These are phyloP conservation scores for Cantharis rustica DNA, from an alignment of 2,888 invertebrate genomes.

Conservation along the genomic window DNA sequence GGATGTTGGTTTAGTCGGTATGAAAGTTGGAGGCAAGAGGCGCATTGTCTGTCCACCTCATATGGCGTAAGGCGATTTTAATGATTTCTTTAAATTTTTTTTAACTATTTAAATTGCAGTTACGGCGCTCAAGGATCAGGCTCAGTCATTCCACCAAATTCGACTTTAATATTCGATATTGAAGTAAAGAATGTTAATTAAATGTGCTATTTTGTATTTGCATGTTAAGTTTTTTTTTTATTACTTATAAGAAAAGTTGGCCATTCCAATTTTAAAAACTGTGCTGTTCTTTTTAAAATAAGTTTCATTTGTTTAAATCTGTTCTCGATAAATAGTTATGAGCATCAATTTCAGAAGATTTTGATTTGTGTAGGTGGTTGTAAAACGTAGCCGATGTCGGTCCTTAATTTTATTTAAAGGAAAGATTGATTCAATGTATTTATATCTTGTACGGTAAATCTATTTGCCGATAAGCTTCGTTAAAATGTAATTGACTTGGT, in stretches of 20 bases:
- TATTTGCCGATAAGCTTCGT: not conserved
- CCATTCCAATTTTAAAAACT: not conserved
- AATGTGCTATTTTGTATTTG: not conserved
- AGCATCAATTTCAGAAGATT: not conserved
- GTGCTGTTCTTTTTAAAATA: not conserved
- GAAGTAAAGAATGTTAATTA: slow-evolving; percentile 77
- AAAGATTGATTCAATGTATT: not conserved
- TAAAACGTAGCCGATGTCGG: too few species aligned
- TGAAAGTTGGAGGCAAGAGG: slow-evolving; percentile 94
- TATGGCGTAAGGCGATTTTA: slow-evolving; percentile 72
- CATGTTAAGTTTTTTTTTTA: not conserved
- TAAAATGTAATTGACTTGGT: not conserved
- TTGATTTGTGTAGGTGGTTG: not conserved
- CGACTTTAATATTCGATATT: slow-evolving; percentile 86
- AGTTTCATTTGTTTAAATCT: not conserved
- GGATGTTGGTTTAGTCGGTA: slow-evolving; percentile 88
- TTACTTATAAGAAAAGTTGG: not conserved
- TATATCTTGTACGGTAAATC: not conserved
- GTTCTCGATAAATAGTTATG: not conserved
- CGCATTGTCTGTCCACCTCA: slow-evolving; percentile 81
- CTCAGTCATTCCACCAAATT: slow-evolving; percentile 86
- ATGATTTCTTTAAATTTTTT: not conserved
- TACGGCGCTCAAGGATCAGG: slow-evolving; percentile 79
- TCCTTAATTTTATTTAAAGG: too few species aligned
- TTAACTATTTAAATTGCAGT: slow-evolving; percentile 55